These are phyloP conservation scores for Limnephilus marmoratus DNA, from an alignment of 2,888 invertebrate species.

Conservation along the genomic window DNA sequence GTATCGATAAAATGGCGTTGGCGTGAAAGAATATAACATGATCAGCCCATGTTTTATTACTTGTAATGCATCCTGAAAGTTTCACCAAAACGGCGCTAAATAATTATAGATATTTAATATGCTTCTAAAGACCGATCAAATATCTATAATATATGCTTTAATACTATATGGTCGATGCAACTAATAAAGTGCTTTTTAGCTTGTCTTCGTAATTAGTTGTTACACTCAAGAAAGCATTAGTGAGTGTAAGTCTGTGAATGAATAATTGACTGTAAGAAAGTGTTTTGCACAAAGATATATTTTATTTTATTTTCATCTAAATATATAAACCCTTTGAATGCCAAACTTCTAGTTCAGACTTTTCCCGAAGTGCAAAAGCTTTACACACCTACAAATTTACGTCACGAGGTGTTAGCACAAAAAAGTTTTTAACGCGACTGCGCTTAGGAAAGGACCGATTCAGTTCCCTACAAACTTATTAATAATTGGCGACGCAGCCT, in stretches of 20 bases:
- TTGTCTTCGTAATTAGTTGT: background rate
- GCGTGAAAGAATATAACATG: background rate
- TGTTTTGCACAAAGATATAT: background rate
- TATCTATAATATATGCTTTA: background rate
- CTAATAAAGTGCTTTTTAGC: background rate
- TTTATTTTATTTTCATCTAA: no score
- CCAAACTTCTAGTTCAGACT: background rate
- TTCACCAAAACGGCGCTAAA: background rate
- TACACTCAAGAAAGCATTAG: background rate
- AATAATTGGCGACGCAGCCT: conserved; percentile 53
- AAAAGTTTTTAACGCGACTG: background rate
- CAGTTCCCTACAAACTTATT: conserved; percentile 30
- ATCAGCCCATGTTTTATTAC: background rate
- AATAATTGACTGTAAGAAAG: background rate
- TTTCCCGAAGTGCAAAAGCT: background rate
- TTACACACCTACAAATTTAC: background rate
- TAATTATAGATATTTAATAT: no score
- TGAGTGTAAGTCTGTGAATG: background rate
- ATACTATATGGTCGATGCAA: background rate
- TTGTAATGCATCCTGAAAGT: background rate
- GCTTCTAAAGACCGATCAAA: no score
- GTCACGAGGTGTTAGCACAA: conserved; percentile 1
- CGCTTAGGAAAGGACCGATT: background rate
- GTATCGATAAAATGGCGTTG: background rate
- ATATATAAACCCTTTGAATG: background rate